These are phyloP conservation scores for Paradoxurus hermaphroditus DNA, from an alignment of 2,113 vertebrate genomes.

Conservation along the genomic window DNA sequence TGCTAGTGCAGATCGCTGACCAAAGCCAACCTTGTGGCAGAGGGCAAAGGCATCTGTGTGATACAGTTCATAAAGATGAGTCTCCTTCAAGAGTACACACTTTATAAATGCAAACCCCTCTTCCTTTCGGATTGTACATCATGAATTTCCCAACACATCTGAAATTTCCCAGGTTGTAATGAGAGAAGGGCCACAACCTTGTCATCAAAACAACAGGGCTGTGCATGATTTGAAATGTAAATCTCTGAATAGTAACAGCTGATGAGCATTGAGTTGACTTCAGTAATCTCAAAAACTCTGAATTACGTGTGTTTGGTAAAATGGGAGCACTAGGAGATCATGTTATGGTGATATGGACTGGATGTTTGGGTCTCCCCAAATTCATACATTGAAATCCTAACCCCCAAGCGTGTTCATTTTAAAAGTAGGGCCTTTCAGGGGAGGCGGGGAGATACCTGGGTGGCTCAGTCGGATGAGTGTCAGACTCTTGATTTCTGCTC, in stretches of 20 bases:
- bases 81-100: not conserved
- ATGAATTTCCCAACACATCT: not conserved
- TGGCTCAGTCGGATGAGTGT: no score
- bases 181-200: not conserved
- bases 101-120: not conserved
- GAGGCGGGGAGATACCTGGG: no score
- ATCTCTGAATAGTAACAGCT: not conserved
- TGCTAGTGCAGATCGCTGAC: not conserved
- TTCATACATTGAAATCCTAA: not conserved
- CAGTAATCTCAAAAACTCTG: not conserved
- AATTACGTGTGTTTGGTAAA: not conserved
- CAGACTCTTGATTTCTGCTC: no score
- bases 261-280: not conserved
- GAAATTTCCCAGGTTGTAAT: not conserved
- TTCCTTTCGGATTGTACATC: not conserved
- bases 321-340: not conserved
- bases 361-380: not conserved
- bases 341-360: not conserved
- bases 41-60: not conserved
- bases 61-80: not conserved
- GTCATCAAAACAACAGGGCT: not conserved
- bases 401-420: not conserved
- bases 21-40: not conserved
- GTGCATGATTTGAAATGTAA: not conserved
- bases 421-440: not conserved